Base-by-base conservation (phyloP, 2,888 invertebrate species). In the Mythimna ferrago region DNA sequence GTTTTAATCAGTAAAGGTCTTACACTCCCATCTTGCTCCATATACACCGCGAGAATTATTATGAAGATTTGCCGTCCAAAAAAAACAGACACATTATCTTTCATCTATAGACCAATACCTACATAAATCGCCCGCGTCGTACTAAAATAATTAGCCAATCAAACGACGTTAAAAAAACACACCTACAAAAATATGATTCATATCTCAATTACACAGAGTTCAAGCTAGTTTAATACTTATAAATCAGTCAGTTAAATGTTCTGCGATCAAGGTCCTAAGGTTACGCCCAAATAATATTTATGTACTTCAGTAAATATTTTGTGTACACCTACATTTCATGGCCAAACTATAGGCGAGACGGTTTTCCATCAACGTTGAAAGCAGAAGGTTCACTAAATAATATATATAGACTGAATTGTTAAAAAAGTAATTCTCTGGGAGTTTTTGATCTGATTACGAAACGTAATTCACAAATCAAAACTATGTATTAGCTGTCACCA, bases 241-340 rank as follows among this genome's bases (percentile, higher is more conserved):
- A 79, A 79, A 67, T 80, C 54, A 56, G 19, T 60, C 4, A 0
- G 53, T 19, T 60, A 79, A 65, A 61, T 65, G 44, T 44, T 16
- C 7, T 11, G 6, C 67, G 14, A 64, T 54, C 35, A 69, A 81
- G 63, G 56, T 61, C 48, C 2, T 54, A 9, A 60, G 64, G 70
- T 76, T 81, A 61, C n/a, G 60, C 48, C 16, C 38, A 19, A 69
- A 71, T 26, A 71, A 67, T 71, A 65, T 71, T 71, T 66, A 53
- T 77, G 32, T 26, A 57, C 38, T 53, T 11, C 56, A 48, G 48
- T 66, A 71, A 81, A 81, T 58, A 71, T 81, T 68, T 76, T 76
- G 32, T 81, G 41, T 71, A 57, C 32, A 41, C 16, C 57, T 57
- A 73, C 48, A 65, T 66, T 71, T 81, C 79, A 80, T 81, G 79